Base-by-base conservation (phyloP, 2,797 vertebrate genomes). In the Chaenodraco wilsoni region DNA sequence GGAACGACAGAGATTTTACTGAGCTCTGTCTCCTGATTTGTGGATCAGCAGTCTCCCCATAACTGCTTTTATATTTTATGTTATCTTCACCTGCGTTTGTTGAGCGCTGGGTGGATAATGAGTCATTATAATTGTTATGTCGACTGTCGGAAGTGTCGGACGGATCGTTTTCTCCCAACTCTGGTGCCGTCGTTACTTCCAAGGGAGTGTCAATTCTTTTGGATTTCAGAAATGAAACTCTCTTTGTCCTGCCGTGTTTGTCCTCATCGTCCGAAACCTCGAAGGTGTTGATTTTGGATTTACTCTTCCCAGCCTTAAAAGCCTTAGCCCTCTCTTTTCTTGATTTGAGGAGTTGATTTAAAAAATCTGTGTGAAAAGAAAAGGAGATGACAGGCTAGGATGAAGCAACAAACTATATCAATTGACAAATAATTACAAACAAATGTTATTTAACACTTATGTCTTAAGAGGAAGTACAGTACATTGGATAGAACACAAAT, bases 161-260 rank as follows among this genome's bases (percentile, higher is more conserved):
- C 0, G 13, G 77, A 17, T 79, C 57, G 0, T 72, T 70, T 58
- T 81, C 74, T 27, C 11, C 61, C 3, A 31, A 60, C 37, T 84
- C 80, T 17, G 84, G 55, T 0, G 21, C 16, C 0, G 13, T 19
- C 10, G 71, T 66, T 40, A 74, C 44, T 14, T 68, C 78, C 0
- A 45, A 58, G 4, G 59, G 75, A 41, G 77, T 85, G 5, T 23
- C 33, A 17, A 72, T 61, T 67, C 70, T 91, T 82, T 86, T 91
- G 17, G 83, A 92, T 92, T 97, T 96, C 83, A 96, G 78, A 84
- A 95, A 95, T 3, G 92, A 93, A 37, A 93, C 90, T 85, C 89
- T 95, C 75, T 95, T 94, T 50, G 85, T 90, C 57, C 74, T 93
- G 7, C 85, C 71, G 7, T 84, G 93, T 86, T 92, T 90, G 60